These are phyloP conservation scores for Lepilemur septentrionalis DNA, from an alignment of 2,797 vertebrate species.

Conservation along the genomic window DNA sequence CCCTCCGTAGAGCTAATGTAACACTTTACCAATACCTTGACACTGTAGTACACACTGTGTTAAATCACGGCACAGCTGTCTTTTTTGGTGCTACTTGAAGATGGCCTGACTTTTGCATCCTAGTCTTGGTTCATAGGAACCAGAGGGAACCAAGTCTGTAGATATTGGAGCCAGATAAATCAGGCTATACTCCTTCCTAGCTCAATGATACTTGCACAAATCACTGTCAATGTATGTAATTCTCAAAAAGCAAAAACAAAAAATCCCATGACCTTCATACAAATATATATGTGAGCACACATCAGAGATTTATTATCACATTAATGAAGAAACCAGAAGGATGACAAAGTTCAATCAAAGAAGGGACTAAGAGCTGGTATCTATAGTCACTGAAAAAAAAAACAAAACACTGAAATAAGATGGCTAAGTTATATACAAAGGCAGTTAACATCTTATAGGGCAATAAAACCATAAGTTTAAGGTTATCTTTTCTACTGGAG, in stretches of 20 bases:
- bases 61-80: not conserved
- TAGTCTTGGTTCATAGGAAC: not conserved
- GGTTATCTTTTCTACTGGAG: not conserved
- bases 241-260: not conserved
- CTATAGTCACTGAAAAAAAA: not conserved
- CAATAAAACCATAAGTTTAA: not conserved
- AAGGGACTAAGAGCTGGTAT: not conserved
- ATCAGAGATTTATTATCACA: not conserved
- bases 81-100: not conserved
- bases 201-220: not conserved
- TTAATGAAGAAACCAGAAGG: not conserved
- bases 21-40: not conserved
- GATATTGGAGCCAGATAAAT: not conserved
- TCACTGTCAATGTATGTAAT: not conserved
- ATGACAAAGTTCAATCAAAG: not conserved
- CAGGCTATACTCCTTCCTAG: not conserved
- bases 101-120: not conserved
- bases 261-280: not conserved
- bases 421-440: not conserved
- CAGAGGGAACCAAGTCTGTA: not conserved
- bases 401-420: not conserved
- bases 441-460: no score
- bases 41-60: accelerated
- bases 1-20: not conserved
- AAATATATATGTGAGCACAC: not conserved